phyloP scores from a whole-genome alignment of 2,113 vertebrate species.

The Varanus salvator region DNA sequence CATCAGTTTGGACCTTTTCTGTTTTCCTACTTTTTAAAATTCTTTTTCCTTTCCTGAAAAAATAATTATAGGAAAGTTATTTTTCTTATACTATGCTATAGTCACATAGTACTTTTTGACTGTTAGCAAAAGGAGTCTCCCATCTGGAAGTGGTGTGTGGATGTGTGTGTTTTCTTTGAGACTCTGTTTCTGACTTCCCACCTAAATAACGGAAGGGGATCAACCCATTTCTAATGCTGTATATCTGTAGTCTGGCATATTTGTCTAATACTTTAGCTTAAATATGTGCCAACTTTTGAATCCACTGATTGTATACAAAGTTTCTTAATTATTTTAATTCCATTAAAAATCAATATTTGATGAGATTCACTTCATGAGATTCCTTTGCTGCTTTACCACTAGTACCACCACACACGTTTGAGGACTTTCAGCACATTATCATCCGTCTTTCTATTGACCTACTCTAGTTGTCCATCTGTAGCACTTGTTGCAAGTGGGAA shows the following conservation, averaged over 20 bases:
- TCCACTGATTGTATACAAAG: neutral
- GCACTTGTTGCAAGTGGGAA: constrained; percentile 62
- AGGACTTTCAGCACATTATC: constrained; percentile 27
- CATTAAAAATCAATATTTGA: constrained; percentile 19
- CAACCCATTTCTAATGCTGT: neutral
- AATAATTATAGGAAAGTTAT: too few species aligned
- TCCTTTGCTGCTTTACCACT: constrained; percentile 50
- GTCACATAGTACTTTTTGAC: too few species aligned
- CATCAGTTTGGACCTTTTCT: too few species aligned
- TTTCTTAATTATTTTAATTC: neutral
- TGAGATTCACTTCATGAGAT: constrained; percentile 39
- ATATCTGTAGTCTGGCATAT: neutral
- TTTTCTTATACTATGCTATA: too few species aligned
- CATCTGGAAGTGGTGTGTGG: too few species aligned
- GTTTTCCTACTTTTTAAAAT: too few species aligned
- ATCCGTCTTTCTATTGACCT: constrained; percentile 49
- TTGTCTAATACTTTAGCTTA: neutral
- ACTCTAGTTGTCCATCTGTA: constrained; percentile 50
- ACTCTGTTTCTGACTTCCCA: neutral
- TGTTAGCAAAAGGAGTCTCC: too few species aligned
- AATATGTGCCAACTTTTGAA: neutral
- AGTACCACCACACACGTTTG: constrained; percentile 54
- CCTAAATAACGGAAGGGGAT: neutral
- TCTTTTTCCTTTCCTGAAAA: too few species aligned
- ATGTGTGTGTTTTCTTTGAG: neutral